Base-by-base conservation (phyloP, 1,140 invertebrate genomes). In the Aphaenogaster floridana region DNA sequence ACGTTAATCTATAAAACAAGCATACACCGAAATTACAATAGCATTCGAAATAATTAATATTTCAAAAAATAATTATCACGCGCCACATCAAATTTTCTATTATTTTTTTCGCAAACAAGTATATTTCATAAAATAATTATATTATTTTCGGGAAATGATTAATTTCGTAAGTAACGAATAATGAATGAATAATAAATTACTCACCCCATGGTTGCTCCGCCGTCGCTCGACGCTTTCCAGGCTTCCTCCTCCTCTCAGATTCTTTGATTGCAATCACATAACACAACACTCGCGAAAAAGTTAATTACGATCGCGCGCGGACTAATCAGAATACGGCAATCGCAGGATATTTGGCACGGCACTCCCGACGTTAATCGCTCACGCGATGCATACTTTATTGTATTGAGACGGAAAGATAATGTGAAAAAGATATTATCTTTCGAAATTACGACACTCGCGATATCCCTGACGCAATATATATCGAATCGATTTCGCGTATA, bases 321-420 rank as follows among this genome's bases (percentile, higher is more conserved):
- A 11, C 63, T 66, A 66, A 66, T 66, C 63, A 66, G 17, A 42
- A 66, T 42, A 42, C 63, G 17, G 9, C 34, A 36, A n/a, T 66
- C 63, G 63, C 63, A 66, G 17, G 61, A 36, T 17, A 66, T 42
- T 66, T 66, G 15, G 63, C 36, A 42, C 39, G 63, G 63, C 63
- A 66, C 63, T 66, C 63, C 63, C 17, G 8, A 42, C 15, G 17
- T 66, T 66, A 66, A 66, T 66, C 36, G 36, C 63, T 66, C 63
- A 66, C 36, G 63, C 63, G 63, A 66, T 66, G 63, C 63, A 42
- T 42, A 66, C 17, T 42, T 66, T 66, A 66, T 66, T 66, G 7
- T 36, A 42, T n/a, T 42, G 63, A 42, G 63, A 66, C 36, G 17
- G 36, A 66, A 66, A 42, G 36, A 34, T 66, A 66, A 42, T 11